These are phyloP conservation scores for Drosophila asahinai DNA, from an alignment of 1,140 invertebrate species.

Conservation along the genomic window DNA sequence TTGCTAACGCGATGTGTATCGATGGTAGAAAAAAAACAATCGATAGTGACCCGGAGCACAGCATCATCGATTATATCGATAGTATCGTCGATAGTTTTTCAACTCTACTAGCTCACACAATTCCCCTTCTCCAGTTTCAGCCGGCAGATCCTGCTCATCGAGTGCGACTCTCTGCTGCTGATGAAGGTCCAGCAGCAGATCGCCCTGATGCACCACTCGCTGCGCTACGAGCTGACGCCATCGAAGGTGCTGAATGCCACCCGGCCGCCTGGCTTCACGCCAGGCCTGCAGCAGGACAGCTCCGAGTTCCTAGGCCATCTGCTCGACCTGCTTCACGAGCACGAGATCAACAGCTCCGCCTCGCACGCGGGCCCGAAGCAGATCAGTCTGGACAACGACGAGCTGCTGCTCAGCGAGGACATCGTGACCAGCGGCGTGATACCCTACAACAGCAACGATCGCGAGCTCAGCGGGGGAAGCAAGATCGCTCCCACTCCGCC, in stretches of 20 bases:
- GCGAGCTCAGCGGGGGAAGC: slow-evolving; percentile 26
- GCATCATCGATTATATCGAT: too few relatives aligned
- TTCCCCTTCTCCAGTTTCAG: slow-evolving; percentile 80
- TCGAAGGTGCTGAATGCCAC: slow-evolving; percentile 89
- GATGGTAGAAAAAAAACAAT: too few relatives aligned
- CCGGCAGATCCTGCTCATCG: slow-evolving; percentile 87
- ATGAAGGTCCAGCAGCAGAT: slow-evolving; percentile 91
- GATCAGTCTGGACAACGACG: slow-evolving; percentile 12
- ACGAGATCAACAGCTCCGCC: slow-evolving; percentile 86
- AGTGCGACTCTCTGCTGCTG: slow-evolving; percentile 86
- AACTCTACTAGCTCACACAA: neutral
- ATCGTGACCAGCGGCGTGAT: slow-evolving; percentile 62
- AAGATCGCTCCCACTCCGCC: slow-evolving; percentile 21
- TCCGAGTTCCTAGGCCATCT: slow-evolving; percentile 94
- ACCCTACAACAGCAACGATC: slow-evolving; percentile 72
- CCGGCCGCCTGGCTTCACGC: slow-evolving; percentile 90
- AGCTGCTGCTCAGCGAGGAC: slow-evolving; percentile 36
- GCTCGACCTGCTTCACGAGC: slow-evolving; percentile 90
- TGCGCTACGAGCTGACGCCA: slow-evolving; percentile 88
- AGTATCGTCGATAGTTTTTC: too few relatives aligned
- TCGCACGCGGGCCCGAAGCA: slow-evolving; percentile 1
- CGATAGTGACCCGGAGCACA: too few relatives aligned
- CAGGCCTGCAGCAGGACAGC: slow-evolving; percentile 93
- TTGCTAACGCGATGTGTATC: too few relatives aligned
- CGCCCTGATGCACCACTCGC: slow-evolving; percentile 90